Evolutionary conservation across 1,140 invertebrate genomes (phyloP).

Genomic region (Drosophila rhopaloa): DNA sequence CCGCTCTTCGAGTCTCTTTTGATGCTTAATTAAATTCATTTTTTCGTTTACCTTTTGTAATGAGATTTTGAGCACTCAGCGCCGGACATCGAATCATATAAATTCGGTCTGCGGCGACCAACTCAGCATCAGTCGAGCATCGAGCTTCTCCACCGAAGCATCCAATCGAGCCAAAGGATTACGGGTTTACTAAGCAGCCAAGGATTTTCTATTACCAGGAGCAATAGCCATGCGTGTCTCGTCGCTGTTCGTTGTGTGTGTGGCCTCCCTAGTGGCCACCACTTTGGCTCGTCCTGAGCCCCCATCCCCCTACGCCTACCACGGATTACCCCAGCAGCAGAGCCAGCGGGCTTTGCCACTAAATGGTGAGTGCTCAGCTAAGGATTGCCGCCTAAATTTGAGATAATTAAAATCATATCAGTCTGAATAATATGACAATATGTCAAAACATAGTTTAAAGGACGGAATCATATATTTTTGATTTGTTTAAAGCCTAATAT

Average conservation of each 20-base stretch:
- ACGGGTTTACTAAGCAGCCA: constrained; percentile 47
- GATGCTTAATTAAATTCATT: constrained; percentile 79
- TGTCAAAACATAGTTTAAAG: too few relatives aligned
- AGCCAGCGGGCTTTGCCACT: constrained; percentile 69
- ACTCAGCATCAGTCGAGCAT: constrained; percentile 65
- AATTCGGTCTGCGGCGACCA: constrained; percentile 45
- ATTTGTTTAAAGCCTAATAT: too few relatives aligned
- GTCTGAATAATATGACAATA: neutral
- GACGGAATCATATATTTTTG: too few relatives aligned
- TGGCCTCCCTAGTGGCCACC: constrained; percentile 82
- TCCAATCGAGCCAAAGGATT: constrained; percentile 60
- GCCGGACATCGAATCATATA: constrained; percentile 71
- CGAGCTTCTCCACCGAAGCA: constrained; percentile 65
- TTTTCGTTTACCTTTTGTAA: constrained; percentile 76
- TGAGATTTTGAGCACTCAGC: constrained; percentile 68
- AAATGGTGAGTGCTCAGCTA: constrained; percentile 62
- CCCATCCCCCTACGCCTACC: constrained; percentile 86
- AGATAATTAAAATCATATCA: neutral
- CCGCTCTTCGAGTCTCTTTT: constrained; percentile 60
- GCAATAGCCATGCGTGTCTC: constrained; percentile 63
- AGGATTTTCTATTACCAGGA: constrained; percentile 47
- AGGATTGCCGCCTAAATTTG: neutral
- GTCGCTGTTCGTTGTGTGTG: constrained; percentile 85
- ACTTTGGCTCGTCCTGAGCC: constrained; percentile 86
- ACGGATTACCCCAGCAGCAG: constrained; percentile 85